These are phyloP conservation scores for Acromyrmex heyeri DNA, from an alignment of 1,140 invertebrate genomes.

Conservation along the genomic window DNA sequence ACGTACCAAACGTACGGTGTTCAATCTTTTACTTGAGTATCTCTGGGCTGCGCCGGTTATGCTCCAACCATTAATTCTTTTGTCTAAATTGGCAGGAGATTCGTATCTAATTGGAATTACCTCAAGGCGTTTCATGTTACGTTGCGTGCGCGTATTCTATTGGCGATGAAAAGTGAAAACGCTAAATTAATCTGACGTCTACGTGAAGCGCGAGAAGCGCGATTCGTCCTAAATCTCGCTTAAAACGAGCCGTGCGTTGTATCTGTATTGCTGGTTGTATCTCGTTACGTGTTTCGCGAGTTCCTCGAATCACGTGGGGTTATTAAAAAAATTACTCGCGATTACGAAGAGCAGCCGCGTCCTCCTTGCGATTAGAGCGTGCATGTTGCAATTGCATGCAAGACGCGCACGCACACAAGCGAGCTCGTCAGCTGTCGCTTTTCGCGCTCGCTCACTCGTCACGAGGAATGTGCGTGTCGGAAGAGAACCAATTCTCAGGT, in stretches of 20 bases:
- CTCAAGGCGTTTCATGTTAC: not conserved
- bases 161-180: conserved; percentile 21
- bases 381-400: conserved; percentile 43
- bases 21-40: too few species aligned
- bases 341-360: not conserved
- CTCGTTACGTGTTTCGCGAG: not conserved
- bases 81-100: conserved; percentile 11
- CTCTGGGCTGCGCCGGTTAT: not conserved
- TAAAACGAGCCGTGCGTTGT: not conserved
- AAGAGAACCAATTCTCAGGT: conserved; percentile 72
- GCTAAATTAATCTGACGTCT: conserved; percentile 5
- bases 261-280: not conserved
- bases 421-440: conserved; percentile 66
- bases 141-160: not conserved
- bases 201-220: not conserved
- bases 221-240: not conserved
- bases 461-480: conserved; percentile 74
- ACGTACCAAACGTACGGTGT: too few species aligned
- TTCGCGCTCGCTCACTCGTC: conserved; percentile 33
- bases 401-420: conserved; percentile 3
- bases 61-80: not conserved
- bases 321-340: conserved; percentile 53
- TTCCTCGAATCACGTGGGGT: conserved; percentile 16
- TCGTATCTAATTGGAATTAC: not conserved
- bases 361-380: conserved; percentile 44